phyloP scores from a whole-genome alignment of 35 echinoderm and acorn worm species.

The Holothuria glaberrima region DNA sequence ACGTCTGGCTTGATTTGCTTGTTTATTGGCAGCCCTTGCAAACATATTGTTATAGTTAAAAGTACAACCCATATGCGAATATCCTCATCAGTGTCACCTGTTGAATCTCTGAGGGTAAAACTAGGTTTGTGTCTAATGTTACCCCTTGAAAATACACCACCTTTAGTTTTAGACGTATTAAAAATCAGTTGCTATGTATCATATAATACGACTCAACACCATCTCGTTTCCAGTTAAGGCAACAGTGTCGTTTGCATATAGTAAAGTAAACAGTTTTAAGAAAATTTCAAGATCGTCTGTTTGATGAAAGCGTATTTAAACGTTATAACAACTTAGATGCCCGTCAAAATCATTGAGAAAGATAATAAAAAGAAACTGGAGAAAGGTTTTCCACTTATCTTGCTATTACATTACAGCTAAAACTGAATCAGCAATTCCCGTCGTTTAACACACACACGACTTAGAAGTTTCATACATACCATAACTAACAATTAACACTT shows the following conservation, averaged over 20 bases:
- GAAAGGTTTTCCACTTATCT: background rate
- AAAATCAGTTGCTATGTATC: background rate
- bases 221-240: background rate
- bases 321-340: background rate
- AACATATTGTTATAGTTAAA: too few species aligned
- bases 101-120: background rate
- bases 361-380: too few species aligned
- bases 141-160: background rate
- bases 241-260: background rate
- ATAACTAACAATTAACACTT: background rate
- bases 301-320: background rate
- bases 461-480: background rate
- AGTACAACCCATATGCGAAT: background rate
- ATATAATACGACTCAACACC: background rate
- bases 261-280: too few species aligned
- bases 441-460: background rate
- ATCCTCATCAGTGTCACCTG: background rate
- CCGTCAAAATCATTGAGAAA: too few species aligned
- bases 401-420: background rate
- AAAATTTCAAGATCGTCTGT: background rate
- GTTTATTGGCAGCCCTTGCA: too few species aligned
- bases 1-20: too few species aligned
- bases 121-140: background rate
- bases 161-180: background rate
- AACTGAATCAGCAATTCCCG: background rate